These are phyloP conservation scores for Accipiter virgatus DNA, from an alignment of 2,113 vertebrate species.

Conservation along the genomic window DNA sequence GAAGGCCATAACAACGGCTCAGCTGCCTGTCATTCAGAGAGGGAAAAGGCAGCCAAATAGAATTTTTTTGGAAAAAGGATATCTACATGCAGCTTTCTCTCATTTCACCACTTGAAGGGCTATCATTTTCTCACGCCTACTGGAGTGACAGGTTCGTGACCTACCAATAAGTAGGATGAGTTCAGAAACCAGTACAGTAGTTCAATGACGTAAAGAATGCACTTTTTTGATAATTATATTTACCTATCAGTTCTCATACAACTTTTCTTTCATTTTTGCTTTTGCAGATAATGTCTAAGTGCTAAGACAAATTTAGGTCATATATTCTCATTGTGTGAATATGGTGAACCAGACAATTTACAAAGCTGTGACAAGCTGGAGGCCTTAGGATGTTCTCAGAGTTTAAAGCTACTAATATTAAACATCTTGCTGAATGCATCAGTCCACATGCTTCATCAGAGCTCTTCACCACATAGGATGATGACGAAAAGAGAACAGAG, in stretches of 20 bases:
- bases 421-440: background rate
- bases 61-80: background rate
- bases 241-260: background rate
- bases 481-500: background rate
- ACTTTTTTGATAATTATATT: background rate
- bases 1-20: background rate
- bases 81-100: background rate
- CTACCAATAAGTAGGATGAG: background rate
- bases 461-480: background rate
- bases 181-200: background rate
- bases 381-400: background rate
- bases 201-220: background rate
- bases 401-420: background rate
- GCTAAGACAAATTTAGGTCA: background rate
- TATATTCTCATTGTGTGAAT: background rate
- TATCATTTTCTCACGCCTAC: background rate
- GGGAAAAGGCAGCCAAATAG: background rate
- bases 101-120: background rate
- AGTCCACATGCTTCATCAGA: background rate
- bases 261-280: background rate
- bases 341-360: background rate
- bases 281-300: fast-evolving
- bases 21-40: background rate
- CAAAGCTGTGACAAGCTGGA: background rate
- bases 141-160: background rate